Evolutionary conservation across 1,140 invertebrate species (phyloP), one percentile per base, ranked within the genome.

Genomic region (Chironomus tepperi): DNA sequence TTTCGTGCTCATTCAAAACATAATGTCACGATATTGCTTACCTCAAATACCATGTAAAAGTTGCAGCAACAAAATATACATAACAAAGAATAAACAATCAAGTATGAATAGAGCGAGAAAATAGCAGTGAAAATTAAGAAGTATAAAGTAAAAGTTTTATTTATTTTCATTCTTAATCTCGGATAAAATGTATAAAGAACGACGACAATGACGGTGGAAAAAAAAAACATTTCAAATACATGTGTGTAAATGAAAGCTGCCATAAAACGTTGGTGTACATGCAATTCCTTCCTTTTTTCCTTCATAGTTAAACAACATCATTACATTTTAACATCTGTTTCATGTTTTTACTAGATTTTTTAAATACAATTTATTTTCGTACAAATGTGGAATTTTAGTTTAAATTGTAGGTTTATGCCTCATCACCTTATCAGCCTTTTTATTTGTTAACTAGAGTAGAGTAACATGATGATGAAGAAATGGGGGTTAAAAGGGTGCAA

Each of bases 1-100:
- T 57, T 15, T 57, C 47, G 47, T 57, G 47, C 47, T n/a, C 24
- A 57, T 57, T 57, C 47, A 5, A n/a, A 57, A 57, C 12, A 57
- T 57, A 57, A 57, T 57, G 47, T 57, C 47, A 57, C 12, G 47
- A 57, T 57, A 57, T n/a, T n/a, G n/a, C n/a, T 57, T 57, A 57
- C 47, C 47, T 57, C 47, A 57, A 57, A 57, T 57, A 57, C 47
- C 47, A 57, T 57, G 47, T 10, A 57, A 57, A 57, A 57, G n/a
- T n/a, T 57, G 47, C 47, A 57, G 47, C 8, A 57, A 57, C 47
- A 57, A 57, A 57, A n/a, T 57, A n/a, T n/a, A 57, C 12, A 57
- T n/a, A 57, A n/a, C 12, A 57, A 57, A 57, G n/a, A n/a, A 57
- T 57, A 57, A 57, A 57, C 47, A 57, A 57, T 57, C 47, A 57